Conservation (phyloP, 2,797 vertebrate genomes). For the Acomys russatus region DNA sequence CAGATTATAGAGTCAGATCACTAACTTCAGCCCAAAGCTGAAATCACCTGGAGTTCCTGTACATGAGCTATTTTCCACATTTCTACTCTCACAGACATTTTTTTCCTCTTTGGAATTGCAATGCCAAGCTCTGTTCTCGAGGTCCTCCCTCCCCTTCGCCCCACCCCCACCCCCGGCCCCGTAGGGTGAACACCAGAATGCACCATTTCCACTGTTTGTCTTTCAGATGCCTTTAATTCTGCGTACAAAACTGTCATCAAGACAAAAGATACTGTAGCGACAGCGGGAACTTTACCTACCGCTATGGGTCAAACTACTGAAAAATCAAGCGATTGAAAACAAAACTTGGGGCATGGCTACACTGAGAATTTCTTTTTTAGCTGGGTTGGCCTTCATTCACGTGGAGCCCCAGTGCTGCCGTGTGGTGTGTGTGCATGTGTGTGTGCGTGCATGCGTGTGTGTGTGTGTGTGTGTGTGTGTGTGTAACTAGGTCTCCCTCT, state of each 20-base stretch:
- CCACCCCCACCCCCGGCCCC: not conserved
- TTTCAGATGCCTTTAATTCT: not conserved
- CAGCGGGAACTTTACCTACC: not conserved
- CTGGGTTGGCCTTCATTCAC: not conserved
- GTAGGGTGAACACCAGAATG: too few species aligned
- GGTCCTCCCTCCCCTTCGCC: too few species aligned
- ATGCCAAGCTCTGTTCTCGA: not conserved
- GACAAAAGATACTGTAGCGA: not conserved
- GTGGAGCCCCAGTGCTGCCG: not conserved
- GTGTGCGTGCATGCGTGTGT: not conserved
- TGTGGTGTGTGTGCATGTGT: not conserved
- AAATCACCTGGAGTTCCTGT: not conserved
- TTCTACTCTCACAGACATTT: not conserved
- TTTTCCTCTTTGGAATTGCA: not conserved
- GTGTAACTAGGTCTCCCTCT: too few species aligned
- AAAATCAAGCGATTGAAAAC: not conserved
- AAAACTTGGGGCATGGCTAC: not conserved
- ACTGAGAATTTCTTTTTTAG: too few species aligned
- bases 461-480: not conserved
- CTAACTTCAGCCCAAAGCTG: not conserved
- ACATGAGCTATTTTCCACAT: too few species aligned
- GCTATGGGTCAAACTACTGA: not conserved
- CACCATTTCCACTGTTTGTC: too few species aligned
- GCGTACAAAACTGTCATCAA: not conserved
- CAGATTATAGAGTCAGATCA: not conserved